These are phyloP conservation scores for Ceraclea dissimilis DNA, from an alignment of 2,888 invertebrate species.

Conservation along the genomic window DNA sequence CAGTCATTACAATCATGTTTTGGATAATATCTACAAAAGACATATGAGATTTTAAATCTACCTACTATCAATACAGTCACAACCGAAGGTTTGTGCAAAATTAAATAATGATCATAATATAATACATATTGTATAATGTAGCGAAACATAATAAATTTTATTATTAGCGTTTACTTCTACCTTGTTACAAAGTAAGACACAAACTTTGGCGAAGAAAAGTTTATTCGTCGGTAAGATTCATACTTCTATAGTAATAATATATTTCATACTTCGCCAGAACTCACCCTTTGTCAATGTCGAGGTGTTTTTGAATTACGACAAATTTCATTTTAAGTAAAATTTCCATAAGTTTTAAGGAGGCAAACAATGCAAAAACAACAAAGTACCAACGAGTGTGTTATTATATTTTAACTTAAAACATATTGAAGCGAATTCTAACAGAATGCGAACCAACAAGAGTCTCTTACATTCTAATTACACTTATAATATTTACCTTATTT, in stretches of 20 bases:
- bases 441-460: too few species aligned
- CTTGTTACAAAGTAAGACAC: not conserved
- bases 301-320: constrained; percentile 11
- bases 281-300: constrained; percentile 16
- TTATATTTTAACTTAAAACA: too few species aligned
- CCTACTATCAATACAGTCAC: too few species aligned
- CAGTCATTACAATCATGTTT: too few species aligned
- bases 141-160: not conserved
- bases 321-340: constrained; percentile 8
- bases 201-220: constrained; percentile 6
- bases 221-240: constrained; percentile 12
- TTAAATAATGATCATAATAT: too few species aligned
- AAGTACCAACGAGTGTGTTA: not conserved
- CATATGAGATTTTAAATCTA: too few species aligned
- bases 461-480: too few species aligned
- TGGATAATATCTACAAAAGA: too few species aligned
- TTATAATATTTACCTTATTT: too few species aligned
- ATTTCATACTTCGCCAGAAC: constrained; percentile 5
- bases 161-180: not conserved
- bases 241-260: constrained; percentile 13
- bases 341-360: constrained; percentile 7
- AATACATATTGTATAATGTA: not conserved
- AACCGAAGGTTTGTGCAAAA: too few species aligned
- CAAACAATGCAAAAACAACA: not conserved
- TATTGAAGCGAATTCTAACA: too few species aligned